Base-by-base conservation (phyloP, 2,888 invertebrate species). In the Carpatolechia fugitivella region DNA sequence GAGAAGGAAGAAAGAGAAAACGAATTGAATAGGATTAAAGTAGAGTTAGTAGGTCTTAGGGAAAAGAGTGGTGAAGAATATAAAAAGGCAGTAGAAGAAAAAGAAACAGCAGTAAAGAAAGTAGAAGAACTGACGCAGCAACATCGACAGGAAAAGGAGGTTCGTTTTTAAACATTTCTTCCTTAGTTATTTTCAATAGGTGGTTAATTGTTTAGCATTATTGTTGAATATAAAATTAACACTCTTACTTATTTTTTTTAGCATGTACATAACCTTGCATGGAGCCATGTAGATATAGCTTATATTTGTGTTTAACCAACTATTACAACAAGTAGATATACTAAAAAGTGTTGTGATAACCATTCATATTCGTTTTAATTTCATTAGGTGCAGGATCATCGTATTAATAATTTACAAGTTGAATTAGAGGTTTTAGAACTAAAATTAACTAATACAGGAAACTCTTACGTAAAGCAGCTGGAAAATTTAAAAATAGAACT, bases 91-190 rank as follows among this genome's bases (percentile, higher is more conserved):
- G 62, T 80, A 1, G 78, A 84, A 64, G 85, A 89, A 61, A 87
- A 77, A 62, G 85, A 87, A 57, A 69, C 70, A 0, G 88, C 82
- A 0, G 57, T 83, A 29, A 79, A 79, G 65, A 73, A 83, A 68
- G 66, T 88, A 6, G 68, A 71, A 1, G 81, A 82, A 55, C 59
- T 89, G 48, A 82, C 70, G 35, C 75, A 78, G 57, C 75, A 78
- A 52, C 74, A 82, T 66, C 72, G 74, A 62, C 80, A 80, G 57
- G 89, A 90, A 50, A 89, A 86, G 67, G 80, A 89, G 89, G 90
- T 90, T 61, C 78, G 87, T 38, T 11, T 8, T 20, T 11, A 16
- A 16, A 7, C 2, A 10, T 41, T 20, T 16, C 11, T 14, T 14
- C 13, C 1, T 14, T 4, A 11, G 5, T 3, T 52, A 14, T 20